These are phyloP conservation scores for Dicerorhinus sumatrensis DNA, from an alignment of 2,113 vertebrate genomes.

Conservation along the genomic window DNA sequence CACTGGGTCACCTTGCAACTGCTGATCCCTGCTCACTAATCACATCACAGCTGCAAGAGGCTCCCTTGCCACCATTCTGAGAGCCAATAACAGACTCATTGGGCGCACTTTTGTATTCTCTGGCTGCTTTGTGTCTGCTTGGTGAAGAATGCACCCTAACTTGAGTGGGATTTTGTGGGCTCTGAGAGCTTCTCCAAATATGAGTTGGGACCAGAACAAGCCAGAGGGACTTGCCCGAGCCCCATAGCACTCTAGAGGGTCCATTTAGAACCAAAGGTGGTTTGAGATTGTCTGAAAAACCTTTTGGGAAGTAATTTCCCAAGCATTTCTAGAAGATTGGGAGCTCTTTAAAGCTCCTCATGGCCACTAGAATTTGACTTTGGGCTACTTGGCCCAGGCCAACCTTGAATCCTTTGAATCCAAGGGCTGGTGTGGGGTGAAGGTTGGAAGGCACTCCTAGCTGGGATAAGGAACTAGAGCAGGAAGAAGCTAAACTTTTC, in stretches of 20 bases:
- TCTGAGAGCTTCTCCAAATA: constrained; percentile 37
- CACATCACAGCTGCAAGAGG: constrained; percentile 66
- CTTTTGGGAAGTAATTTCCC: constrained; percentile 41
- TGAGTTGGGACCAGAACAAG: constrained; percentile 37
- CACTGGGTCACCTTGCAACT: constrained; percentile 66
- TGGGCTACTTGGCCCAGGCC: not conserved
- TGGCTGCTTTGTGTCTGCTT: constrained; percentile 69
- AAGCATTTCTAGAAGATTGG: constrained; percentile 13
- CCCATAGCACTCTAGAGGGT: not conserved
- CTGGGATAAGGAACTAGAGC: constrained; percentile 46
- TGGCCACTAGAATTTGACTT: constrained; percentile 32
- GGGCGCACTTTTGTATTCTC: constrained; percentile 64
- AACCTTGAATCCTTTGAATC: constrained; percentile 31
- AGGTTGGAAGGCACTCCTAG: constrained; percentile 24
- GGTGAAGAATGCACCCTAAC: constrained; percentile 61
- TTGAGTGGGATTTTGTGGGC: constrained; percentile 49
- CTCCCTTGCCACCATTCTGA: constrained; percentile 64
- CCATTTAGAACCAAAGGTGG: constrained; percentile 38
- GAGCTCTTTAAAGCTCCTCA: constrained; percentile 5
- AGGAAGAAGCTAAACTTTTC: constrained; percentile 48
- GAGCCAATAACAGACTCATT: constrained; percentile 43
- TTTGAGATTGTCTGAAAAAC: constrained; percentile 32
- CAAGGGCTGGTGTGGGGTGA: constrained; percentile 5
- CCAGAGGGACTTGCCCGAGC: constrained; percentile 20
- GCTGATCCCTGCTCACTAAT: constrained; percentile 62